Evolutionary conservation across 2,888 invertebrate species (phyloP).

Genomic region (Carterocephalus palaemon): DNA sequence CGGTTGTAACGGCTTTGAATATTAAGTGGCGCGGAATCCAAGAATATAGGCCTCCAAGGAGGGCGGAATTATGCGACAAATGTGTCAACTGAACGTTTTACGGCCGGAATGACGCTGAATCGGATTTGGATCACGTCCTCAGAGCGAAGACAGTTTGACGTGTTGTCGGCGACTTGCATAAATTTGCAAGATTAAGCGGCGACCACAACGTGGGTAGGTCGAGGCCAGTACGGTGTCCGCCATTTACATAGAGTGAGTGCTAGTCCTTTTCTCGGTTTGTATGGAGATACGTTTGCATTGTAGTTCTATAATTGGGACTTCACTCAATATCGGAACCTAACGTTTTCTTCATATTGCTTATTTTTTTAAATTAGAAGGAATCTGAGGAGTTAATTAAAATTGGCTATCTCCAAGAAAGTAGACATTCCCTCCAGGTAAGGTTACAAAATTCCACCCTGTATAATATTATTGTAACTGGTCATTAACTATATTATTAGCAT

Average conservation of each 20-base stretch:
- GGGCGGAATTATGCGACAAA: constrained; percentile 66
- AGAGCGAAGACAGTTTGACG: constrained; percentile 70
- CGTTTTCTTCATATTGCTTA: too few species aligned
- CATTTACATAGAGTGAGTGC: constrained; percentile 62
- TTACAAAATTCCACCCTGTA: too few species aligned
- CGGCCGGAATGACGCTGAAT: constrained; percentile 67
- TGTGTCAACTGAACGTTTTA: constrained; percentile 74
- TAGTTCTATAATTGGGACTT: too few species aligned
- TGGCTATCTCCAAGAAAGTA: too few species aligned
- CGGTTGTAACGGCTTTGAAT: constrained; percentile 55
- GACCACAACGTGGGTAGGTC: constrained; percentile 41
- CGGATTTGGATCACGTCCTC: constrained; percentile 74
- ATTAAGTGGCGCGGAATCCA: constrained; percentile 51
- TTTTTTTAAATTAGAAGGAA: too few species aligned
- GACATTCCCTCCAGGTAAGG: too few species aligned
- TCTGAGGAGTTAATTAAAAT: too few species aligned
- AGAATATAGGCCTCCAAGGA: constrained; percentile 53
- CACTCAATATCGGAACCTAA: too few species aligned
- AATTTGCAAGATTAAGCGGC: constrained; percentile 75
- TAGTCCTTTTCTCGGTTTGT: constrained; percentile 36
- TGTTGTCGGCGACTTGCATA: constrained; percentile 74
- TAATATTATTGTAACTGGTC: too few species aligned
- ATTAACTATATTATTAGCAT: too few species aligned
- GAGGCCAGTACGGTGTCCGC: constrained; percentile 45
- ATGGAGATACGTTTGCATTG: too few species aligned